A percentile compares a stretch with the other conserved stretches of the same genome.
Evolutionary conservation across 2,797 vertebrate species (phyloP).

Genomic region (Coregonus sp.): DNA sequence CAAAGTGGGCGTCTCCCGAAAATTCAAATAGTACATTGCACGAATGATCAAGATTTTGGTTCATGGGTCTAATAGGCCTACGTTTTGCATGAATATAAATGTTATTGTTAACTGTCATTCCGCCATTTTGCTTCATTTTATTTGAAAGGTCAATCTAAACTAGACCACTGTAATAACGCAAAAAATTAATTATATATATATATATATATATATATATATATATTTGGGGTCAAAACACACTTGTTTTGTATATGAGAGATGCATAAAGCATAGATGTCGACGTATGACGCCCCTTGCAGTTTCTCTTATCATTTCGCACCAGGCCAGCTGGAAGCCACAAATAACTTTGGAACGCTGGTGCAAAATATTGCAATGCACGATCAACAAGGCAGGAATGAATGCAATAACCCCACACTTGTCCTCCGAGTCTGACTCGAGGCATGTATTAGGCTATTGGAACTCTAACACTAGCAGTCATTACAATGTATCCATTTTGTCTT

Average conservation of each 20-base stretch:
- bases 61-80: neutral
- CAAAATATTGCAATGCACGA: constrained; percentile 12
- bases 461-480: neutral
- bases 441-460: neutral
- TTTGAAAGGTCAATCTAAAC: neutral
- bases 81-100: neutral
- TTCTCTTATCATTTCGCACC: constrained; percentile 27
- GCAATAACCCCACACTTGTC: neutral
- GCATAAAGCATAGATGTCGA: neutral
- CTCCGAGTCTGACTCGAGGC: neutral
- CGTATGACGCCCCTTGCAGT: constrained; percentile 4
- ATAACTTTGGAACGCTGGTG: constrained; percentile 16
- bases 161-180: neutral
- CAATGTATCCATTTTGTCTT: neutral
- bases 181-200: neutral
- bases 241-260: constrained; percentile 3
- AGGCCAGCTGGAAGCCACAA: constrained; percentile 17
- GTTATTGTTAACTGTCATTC: neutral
- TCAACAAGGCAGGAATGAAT: neutral
- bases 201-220: no score
- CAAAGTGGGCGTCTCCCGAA: neutral
- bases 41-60: neutral
- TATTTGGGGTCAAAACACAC: neutral
- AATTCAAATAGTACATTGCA: neutral
- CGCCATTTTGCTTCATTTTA: neutral